phyloP scores from a whole-genome alignment of 2,797 vertebrate species.

The Petrocephalus schoutedeni region DNA sequence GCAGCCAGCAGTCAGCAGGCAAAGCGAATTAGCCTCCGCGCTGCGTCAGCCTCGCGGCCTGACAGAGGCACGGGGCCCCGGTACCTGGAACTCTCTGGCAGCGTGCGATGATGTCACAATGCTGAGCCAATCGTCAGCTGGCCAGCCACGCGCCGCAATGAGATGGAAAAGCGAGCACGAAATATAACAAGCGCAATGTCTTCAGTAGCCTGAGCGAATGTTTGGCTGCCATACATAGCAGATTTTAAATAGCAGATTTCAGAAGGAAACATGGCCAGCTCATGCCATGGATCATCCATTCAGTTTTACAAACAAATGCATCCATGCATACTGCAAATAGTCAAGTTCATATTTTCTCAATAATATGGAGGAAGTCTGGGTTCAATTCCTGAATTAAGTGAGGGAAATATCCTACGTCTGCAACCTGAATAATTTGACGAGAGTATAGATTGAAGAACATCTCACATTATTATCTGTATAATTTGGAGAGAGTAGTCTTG shows the following conservation, averaged over 20 bases:
- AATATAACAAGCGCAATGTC: not conserved
- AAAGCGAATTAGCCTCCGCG: not conserved
- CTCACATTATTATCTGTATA: not conserved
- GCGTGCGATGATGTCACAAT: not conserved
- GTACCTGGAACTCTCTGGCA: not conserved
- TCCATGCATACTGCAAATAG: not conserved
- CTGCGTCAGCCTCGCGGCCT: not conserved
- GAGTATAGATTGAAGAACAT: not conserved
- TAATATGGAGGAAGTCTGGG: slow-evolving; percentile 4
- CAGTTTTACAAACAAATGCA: not conserved
- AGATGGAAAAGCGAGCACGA: not conserved
- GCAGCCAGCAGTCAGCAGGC: not conserved
- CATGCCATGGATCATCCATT: not conserved
- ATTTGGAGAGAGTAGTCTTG: not conserved
- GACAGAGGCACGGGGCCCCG: not conserved
- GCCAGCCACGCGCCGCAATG: not conserved
- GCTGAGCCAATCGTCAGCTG: not conserved
- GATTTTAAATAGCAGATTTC: not conserved
- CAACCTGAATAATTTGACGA: not conserved
- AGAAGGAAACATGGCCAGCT: not conserved
- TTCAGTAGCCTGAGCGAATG: not conserved
- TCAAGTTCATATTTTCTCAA: not conserved
- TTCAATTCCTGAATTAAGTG: not conserved
- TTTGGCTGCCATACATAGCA: not conserved
- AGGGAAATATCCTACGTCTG: not conserved